Conservation (phyloP, 2,113 vertebrate species). For the Syngnathoides biaculeatus region DNA sequence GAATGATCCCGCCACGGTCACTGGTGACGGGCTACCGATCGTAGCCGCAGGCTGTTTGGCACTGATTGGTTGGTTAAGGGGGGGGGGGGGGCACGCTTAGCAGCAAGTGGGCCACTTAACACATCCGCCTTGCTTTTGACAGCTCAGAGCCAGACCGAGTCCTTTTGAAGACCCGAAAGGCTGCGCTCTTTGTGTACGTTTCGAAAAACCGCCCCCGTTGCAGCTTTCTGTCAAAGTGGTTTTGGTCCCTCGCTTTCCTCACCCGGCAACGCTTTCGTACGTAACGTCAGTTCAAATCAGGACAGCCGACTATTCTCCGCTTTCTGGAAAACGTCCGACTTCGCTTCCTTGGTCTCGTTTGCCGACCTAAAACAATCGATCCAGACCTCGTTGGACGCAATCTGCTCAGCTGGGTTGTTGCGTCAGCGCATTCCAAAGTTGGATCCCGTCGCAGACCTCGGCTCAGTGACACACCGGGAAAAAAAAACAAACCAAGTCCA, state of each 20-base stretch:
- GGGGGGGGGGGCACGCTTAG: constrained; percentile 12
- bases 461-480: no score
- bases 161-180: background rate
- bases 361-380: no score
- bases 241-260: no score
- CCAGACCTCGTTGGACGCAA: background rate
- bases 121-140: background rate
- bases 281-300: no score
- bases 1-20: constrained; percentile 56
- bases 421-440: background rate
- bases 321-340: background rate
- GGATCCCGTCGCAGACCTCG: background rate
- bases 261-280: no score
- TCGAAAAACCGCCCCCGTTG: no score
- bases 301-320: background rate
- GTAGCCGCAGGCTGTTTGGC: constrained; percentile 22
- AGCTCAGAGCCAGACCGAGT: background rate
- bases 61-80: constrained; percentile 27
- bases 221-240: no score
- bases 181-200: no score
- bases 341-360: no score
- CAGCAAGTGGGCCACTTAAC: constrained; percentile 47
- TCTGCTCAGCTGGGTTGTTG: background rate
- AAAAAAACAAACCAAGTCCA: background rate
- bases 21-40: constrained; percentile 52